Percentiles rank a stretch among this genome's conserved stretches.
Evolutionary conservation across 2,797 vertebrate species (phyloP).

Genomic region (Hypotaenidia okinawae): DNA sequence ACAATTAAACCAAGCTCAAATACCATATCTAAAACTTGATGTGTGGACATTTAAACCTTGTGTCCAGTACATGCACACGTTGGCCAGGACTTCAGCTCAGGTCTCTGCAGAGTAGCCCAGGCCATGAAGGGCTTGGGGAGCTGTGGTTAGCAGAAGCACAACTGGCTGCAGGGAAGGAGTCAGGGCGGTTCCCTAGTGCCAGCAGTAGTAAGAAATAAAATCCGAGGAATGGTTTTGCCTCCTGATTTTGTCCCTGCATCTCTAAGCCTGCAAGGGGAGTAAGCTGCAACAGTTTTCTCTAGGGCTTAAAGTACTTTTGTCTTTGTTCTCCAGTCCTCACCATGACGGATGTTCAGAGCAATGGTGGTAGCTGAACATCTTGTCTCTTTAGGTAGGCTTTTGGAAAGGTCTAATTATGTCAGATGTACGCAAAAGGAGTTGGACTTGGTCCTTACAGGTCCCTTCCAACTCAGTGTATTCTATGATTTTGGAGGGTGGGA

Average conservation of each 20-base stretch:
- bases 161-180: not conserved
- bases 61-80: rapidly evolving
- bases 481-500: no score
- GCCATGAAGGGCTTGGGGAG: rapidly evolving
- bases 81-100: rapidly evolving
- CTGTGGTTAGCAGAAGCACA: not conserved
- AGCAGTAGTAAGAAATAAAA: not conserved
- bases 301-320: not conserved
- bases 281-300: not conserved
- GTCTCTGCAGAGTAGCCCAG: not conserved
- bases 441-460: no score
- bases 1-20: not conserved
- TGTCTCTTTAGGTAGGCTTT: not conserved
- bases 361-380: not conserved
- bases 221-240: not conserved
- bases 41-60: rapidly evolving
- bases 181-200: not conserved
- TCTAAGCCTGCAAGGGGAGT: not conserved
- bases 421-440: no score
- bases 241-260: not conserved
- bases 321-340: not conserved
- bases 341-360: not conserved
- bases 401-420: not conserved
- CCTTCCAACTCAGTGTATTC: no score
- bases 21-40: not conserved